Evolutionary conservation across 2,797 vertebrate genomes (phyloP).

Genomic region (Hoplostethus atlanticus): DNA sequence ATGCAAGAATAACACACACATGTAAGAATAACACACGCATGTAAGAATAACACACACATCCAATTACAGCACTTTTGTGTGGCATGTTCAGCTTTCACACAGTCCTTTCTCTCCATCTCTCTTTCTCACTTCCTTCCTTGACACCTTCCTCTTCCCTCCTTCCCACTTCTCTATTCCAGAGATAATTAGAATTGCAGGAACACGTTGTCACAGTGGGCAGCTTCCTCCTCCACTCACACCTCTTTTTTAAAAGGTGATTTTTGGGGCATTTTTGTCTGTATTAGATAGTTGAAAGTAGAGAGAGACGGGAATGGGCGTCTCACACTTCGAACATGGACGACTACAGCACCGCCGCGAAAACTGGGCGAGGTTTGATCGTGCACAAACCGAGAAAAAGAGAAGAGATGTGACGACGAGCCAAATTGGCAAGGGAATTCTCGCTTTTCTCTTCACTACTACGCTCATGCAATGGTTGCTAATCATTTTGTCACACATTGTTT

Average conservation of each 20-base stretch:
- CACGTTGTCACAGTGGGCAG: slow-evolving; percentile 75
- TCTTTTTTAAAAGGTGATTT: slow-evolving; percentile 26
- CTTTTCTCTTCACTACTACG: neutral
- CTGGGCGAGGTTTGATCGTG: slow-evolving; percentile 10
- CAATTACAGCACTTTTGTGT: slow-evolving; percentile 61
- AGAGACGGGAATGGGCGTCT: too few relatives aligned
- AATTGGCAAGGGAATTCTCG: neutral
- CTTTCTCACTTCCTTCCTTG: slow-evolving; percentile 71
- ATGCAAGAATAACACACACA: too few relatives aligned
- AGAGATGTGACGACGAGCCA: neutral
- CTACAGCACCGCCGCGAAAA: slow-evolving; percentile 17
- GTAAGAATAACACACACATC: neutral
- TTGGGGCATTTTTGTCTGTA: too few relatives aligned
- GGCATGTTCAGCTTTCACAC: slow-evolving; percentile 45
- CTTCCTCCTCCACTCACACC: slow-evolving; percentile 73
- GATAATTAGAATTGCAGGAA: slow-evolving; percentile 77
- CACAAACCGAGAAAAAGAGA: slow-evolving; percentile 2
- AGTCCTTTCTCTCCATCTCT: slow-evolving; percentile 63
- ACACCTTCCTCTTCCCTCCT: slow-evolving; percentile 67
- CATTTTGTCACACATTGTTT: neutral
- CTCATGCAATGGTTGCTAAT: neutral
- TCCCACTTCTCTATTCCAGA: slow-evolving; percentile 61
- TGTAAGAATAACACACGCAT: too few relatives aligned
- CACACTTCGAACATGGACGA: slow-evolving; percentile 14
- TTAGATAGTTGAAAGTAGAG: too few relatives aligned